phyloP scores from a whole-genome alignment of 2,797 vertebrate species.

The Pangasius krempfi region DNA sequence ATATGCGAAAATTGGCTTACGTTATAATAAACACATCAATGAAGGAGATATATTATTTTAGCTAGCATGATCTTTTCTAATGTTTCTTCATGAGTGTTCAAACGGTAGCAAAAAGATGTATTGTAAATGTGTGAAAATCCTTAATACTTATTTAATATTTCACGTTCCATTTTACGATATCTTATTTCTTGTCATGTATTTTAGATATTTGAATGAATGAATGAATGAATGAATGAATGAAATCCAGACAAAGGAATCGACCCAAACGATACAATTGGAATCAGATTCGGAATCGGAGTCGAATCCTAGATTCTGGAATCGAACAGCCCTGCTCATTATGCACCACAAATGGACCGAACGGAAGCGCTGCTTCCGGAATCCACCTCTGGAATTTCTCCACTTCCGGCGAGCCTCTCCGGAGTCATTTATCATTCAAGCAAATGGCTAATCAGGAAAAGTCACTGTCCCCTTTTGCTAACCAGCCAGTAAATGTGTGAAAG shows the following conservation, averaged over 20 bases:
- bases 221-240: not conserved
- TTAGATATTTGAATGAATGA: not conserved
- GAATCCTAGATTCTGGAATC: not conserved
- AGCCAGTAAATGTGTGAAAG: not conserved
- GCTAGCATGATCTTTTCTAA: not conserved
- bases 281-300: conserved; percentile 9
- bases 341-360: not conserved
- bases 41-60: not conserved
- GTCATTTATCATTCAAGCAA: not conserved
- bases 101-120: not conserved
- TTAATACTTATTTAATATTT: not conserved
- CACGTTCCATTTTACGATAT: too few relatives aligned
- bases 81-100: not conserved
- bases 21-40: not conserved
- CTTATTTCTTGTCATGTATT: not conserved
- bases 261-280: not conserved
- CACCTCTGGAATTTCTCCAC: conserved; percentile 12
- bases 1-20: not conserved
- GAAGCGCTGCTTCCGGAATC: not conserved
- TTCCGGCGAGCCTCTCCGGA: not conserved
- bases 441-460: not conserved
- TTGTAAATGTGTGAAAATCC: not conserved
- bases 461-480: not conserved
- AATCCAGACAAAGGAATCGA: not conserved
- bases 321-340: not conserved